Conservation (phyloP, 1,140 invertebrate genomes). For the Oryctes rhinoceros region DNA sequence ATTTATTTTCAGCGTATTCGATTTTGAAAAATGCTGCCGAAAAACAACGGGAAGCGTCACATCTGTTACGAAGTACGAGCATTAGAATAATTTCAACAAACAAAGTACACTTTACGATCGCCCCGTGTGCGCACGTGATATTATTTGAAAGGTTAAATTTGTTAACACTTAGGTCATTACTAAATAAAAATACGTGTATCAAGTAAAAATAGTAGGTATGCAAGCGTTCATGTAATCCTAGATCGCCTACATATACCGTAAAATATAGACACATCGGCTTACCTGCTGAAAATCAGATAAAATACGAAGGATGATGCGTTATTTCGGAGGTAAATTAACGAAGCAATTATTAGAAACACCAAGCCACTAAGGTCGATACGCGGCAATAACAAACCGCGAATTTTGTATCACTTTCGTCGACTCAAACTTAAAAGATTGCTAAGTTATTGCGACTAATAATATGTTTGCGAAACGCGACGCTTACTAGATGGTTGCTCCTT, state of each 20-base stretch:
- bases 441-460: conserved; percentile 15
- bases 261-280: not conserved
- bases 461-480: conserved; percentile 33
- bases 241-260: not conserved
- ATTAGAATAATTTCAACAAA: conserved; percentile 7
- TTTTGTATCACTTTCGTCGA: not conserved
- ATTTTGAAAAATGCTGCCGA: too few relatives aligned
- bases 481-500: conserved; percentile 31
- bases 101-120: not conserved
- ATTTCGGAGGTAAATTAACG: not conserved
- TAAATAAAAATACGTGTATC: conserved; percentile 15
- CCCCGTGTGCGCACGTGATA: not conserved
- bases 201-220: conserved; percentile 1
- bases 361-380: not conserved
- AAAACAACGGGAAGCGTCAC: too few relatives aligned
- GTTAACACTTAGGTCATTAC: conserved; percentile 24
- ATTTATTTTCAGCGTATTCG: too few relatives aligned
- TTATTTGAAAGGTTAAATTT: conserved; percentile 12
- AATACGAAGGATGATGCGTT: not conserved
- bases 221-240: not conserved
- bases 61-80: not conserved
- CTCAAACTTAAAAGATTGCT: conserved; percentile 13
- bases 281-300: not conserved
- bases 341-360: not conserved
- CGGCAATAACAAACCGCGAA: not conserved